Conservation (phyloP, 1,140 invertebrate species). For the Rhopalosiphum maidis region DNA sequence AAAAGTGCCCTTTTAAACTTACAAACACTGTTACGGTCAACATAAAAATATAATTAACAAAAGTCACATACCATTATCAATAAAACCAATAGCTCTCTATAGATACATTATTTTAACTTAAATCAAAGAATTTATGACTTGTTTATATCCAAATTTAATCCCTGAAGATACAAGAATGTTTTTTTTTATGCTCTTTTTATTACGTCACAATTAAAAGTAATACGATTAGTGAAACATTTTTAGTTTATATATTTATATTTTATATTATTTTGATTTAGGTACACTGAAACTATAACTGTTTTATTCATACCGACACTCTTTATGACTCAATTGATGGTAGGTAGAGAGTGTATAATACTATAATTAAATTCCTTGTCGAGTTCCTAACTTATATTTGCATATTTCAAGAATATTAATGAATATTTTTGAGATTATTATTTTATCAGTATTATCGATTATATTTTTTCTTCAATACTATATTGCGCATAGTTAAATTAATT, state of each 20-base stretch:
- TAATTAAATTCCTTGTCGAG: neutral
- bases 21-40: neutral
- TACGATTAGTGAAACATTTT: neutral
- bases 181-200: neutral
- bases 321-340: neutral
- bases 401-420: neutral
- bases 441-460: neutral
- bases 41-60: slow-evolving; percentile 1
- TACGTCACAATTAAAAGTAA: neutral
- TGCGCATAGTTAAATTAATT: neutral
- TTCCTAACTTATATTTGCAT: neutral
- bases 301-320: neutral
- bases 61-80: neutral
- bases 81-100: neutral
- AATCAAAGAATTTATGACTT: neutral
- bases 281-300: neutral
- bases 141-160: neutral
- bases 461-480: neutral
- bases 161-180: neutral
- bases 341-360: neutral
- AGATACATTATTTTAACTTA: neutral
- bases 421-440: neutral
- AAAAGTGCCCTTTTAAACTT: neutral
- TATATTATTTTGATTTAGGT: neutral
- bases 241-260: neutral